A percentile compares a stretch with the other conserved stretches of the same genome.
These are phyloP conservation scores for Hypothenemus hampei DNA, from an alignment of 1,140 invertebrate genomes.

Conservation along the genomic window DNA sequence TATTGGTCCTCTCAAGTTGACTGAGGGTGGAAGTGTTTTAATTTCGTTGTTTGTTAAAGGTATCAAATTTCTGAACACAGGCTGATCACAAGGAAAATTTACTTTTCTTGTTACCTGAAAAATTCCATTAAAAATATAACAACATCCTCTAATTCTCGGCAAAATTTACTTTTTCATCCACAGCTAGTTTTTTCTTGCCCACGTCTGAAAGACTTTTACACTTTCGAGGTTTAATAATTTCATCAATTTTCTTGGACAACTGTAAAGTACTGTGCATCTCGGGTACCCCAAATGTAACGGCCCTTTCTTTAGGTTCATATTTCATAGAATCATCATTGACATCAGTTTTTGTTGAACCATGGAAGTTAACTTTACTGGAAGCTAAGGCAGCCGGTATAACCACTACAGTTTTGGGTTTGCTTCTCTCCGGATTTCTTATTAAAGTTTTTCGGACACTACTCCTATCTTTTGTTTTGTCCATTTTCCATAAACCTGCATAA, in stretches of 20 bases:
- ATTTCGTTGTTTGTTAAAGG: constrained; percentile 27
- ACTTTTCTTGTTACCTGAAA: constrained; percentile 35
- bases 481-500: constrained; percentile 3
- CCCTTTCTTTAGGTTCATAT: constrained; percentile 1
- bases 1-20: constrained; percentile 19
- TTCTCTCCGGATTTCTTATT: constrained; percentile 31
- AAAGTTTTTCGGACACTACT: constrained; percentile 28
- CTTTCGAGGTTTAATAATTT: constrained; percentile 26
- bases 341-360: not conserved
- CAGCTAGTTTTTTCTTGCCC: constrained; percentile 21
- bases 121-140: not conserved
- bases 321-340: not conserved
- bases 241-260: constrained; percentile 32
- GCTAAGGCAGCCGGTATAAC: not conserved
- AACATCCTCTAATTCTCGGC: not conserved
- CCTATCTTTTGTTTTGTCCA: constrained; percentile 5
- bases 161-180: constrained; percentile 35
- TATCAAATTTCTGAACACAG: constrained; percentile 38
- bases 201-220: constrained; percentile 27
- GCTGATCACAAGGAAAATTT: constrained; percentile 35
- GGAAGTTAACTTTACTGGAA: not conserved
- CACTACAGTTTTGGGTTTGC: constrained; percentile 7
- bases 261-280: constrained; percentile 29
- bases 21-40: constrained; percentile 19
- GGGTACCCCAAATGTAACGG: constrained; percentile 33